Evolutionary conservation across 2,113 vertebrate species (phyloP).

Genomic region (Phalacrocorax brasilianus): DNA sequence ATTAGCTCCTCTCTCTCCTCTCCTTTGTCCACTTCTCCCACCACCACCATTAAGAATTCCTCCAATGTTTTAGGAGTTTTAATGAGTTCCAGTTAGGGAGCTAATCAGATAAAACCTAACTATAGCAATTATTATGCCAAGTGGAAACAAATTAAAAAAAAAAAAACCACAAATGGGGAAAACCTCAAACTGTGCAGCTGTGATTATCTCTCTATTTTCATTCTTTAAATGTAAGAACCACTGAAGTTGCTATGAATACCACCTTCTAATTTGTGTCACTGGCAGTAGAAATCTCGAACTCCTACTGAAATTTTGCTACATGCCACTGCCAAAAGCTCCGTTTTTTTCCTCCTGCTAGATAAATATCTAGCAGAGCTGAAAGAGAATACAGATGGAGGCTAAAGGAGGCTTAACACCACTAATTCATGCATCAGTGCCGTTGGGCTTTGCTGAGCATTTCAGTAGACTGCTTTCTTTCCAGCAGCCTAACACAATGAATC

Average conservation of each 20-base stretch:
- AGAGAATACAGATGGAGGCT: background rate
- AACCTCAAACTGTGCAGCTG: background rate
- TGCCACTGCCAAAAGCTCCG: background rate
- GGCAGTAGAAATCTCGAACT: background rate
- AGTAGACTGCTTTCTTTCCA: background rate
- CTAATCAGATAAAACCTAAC: background rate
- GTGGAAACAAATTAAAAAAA: background rate
- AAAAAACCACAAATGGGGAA: background rate
- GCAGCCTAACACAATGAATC: background rate
- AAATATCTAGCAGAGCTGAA: background rate
- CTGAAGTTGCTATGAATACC: background rate
- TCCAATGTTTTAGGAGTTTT: background rate
- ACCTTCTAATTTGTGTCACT: background rate
- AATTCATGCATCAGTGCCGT: background rate
- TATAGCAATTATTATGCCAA: background rate
- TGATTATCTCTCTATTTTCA: background rate
- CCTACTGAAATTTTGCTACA: background rate
- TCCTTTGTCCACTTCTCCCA: background rate
- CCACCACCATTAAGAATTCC: background rate
- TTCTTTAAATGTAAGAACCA: background rate
- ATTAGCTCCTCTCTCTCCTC: background rate
- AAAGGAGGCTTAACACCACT: constrained; percentile 12
- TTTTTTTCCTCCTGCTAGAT: background rate
- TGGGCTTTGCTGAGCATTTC: background rate
- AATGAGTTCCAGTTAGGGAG: background rate